These are phyloP conservation scores for Scaptomyza polygonia DNA, from an alignment of 2,888 invertebrate species.

Conservation along the genomic window DNA sequence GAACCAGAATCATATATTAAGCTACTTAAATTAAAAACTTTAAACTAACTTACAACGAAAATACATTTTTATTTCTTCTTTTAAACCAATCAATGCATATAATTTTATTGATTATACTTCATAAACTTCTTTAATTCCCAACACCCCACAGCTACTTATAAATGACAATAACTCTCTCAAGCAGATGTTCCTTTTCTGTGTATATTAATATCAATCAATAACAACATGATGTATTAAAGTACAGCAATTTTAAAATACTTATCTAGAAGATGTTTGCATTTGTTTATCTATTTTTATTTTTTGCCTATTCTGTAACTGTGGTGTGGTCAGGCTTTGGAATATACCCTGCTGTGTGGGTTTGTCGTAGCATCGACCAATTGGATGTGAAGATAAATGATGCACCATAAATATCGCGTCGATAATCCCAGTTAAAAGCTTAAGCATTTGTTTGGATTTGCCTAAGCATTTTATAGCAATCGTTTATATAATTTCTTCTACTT, in stretches of 20 bases:
- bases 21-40: not conserved
- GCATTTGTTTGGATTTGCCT: conserved; percentile 74
- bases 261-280: conserved; percentile 31
- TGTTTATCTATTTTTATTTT: conserved; percentile 6
- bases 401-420: conserved; percentile 74
- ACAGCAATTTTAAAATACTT: conserved; percentile 5
- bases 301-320: conserved; percentile 21
- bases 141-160: not conserved
- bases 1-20: not conserved
- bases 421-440: conserved; percentile 76
- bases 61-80: no score
- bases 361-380: conserved; percentile 25
- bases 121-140: not conserved
- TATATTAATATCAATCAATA: not conserved
- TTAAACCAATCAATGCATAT: no score
- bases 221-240: conserved; percentile 1
- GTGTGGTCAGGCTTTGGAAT: conserved; percentile 38
- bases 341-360: not conserved
- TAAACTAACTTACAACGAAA: no score
- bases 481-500: conserved; percentile 16
- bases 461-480: conserved; percentile 49
- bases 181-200: not conserved
- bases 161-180: conserved; percentile 1
- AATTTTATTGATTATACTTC: not conserved
- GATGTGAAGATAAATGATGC: conserved; percentile 63